phyloP scores from a whole-genome alignment of 2,888 invertebrate genomes.

The Oligia fasciuncula region DNA sequence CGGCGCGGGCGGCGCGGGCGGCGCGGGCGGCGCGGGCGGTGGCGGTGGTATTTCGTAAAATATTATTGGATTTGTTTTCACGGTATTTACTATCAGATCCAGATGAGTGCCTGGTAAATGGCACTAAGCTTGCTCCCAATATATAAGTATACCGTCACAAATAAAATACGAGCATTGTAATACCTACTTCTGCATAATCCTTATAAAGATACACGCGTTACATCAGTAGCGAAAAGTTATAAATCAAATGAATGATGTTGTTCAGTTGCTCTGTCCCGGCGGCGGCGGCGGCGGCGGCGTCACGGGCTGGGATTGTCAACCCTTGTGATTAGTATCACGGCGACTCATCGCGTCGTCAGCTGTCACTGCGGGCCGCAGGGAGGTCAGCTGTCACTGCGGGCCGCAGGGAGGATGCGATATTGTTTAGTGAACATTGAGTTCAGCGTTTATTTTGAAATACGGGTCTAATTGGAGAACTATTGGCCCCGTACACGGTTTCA shows the following conservation, averaged over 20 bases:
- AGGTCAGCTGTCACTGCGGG: conserved; percentile 1
- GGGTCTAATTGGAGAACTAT: background rate
- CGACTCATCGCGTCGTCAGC: conserved; percentile 5
- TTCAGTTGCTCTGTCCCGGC: background rate
- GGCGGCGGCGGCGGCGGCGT: background rate
- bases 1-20: no score
- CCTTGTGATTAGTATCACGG: background rate
- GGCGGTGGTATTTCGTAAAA: background rate
- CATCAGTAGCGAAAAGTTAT: background rate
- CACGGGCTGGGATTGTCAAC: background rate
- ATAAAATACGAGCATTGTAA: background rate
- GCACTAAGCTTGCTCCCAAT: background rate
- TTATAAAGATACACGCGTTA: background rate
- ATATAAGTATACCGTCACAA: background rate
- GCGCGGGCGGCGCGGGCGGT: no score
- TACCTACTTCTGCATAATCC: background rate
- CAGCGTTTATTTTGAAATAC: background rate
- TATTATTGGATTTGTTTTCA: background rate
- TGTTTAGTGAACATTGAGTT: conserved; percentile 6
- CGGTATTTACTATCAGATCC: background rate
- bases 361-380: background rate
- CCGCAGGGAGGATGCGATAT: background rate
- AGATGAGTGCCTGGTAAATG: background rate
- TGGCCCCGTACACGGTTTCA: background rate
- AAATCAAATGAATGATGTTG: conserved; percentile 3